These are phyloP conservation scores for Parotocinclus haroldoi DNA, from an alignment of 2,797 vertebrate species.

Conservation along the genomic window DNA sequence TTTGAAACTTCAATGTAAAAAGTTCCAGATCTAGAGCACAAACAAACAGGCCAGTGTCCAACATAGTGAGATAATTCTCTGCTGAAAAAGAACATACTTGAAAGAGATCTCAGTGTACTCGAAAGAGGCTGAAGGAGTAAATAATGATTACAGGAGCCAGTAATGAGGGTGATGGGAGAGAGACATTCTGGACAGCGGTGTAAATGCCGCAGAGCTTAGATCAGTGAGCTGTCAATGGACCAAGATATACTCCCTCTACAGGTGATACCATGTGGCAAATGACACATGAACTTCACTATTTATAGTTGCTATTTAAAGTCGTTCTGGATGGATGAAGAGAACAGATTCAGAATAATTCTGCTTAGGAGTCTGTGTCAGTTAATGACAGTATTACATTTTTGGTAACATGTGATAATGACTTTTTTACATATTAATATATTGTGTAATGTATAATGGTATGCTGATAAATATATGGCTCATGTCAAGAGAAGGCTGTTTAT, in stretches of 20 bases:
- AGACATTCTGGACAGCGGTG: constrained; percentile 25
- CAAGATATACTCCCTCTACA: constrained; percentile 21
- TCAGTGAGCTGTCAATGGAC: constrained; percentile 42
- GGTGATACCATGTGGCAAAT: constrained; percentile 27
- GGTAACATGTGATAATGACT: no score
- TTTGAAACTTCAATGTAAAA: no score
- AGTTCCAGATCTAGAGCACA: no score
- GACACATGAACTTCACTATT: constrained; percentile 48
- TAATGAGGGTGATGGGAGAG: constrained; percentile 41
- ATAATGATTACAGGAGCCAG: constrained; percentile 45
- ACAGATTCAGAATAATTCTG: constrained; percentile 8
- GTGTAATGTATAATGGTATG: no score
- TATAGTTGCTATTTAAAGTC: constrained; percentile 28
- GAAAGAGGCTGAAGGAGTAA: constrained; percentile 18
- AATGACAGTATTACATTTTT: neutral
- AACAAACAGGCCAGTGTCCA: no score
- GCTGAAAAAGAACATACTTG: no score
- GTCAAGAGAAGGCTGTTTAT: no score
- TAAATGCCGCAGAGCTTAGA: constrained; percentile 48
- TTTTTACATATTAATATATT: no score
- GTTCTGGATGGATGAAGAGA: constrained; percentile 24
- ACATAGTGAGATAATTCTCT: no score
- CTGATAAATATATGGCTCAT: no score
- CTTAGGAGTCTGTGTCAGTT: constrained; percentile 6
- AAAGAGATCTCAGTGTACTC: no score